Evolutionary conservation across 2,888 invertebrate species (phyloP).

Genomic region (Drosophila limbata): DNA sequence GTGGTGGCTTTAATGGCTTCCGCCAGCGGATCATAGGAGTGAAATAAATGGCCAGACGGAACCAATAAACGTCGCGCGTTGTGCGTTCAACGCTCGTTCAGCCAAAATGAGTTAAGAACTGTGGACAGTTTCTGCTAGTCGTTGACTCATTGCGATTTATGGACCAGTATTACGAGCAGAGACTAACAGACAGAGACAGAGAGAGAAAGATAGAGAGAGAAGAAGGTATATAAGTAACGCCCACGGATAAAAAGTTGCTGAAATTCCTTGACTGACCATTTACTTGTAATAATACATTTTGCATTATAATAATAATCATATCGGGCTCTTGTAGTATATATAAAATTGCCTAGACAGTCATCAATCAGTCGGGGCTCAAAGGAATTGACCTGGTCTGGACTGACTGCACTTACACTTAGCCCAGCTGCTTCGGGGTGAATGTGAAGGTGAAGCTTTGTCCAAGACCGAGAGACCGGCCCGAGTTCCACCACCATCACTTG

Average conservation of each 20-base stretch:
- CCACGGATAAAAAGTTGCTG: slow-evolving; percentile 43
- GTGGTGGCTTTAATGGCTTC: slow-evolving; percentile 86
- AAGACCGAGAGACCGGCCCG: slow-evolving; percentile 12
- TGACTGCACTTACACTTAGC: slow-evolving; percentile 30
- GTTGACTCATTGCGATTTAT: slow-evolving; percentile 73
- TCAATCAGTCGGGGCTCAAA: slow-evolving; percentile 79
- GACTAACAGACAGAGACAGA: neutral
- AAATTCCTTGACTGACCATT: slow-evolving; percentile 58
- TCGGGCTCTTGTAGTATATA: slow-evolving; percentile 45
- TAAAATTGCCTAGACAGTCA: slow-evolving; percentile 77
- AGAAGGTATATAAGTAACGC: slow-evolving; percentile 28
- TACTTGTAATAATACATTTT: slow-evolving; percentile 73
- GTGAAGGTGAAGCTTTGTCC: slow-evolving; percentile 44
- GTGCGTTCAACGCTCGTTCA: slow-evolving; percentile 65
- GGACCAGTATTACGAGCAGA: slow-evolving; percentile 22
- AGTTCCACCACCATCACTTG: slow-evolving; percentile 31
- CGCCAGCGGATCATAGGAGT: slow-evolving; percentile 84
- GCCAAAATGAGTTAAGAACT: slow-evolving; percentile 78
- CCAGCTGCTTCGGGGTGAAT: slow-evolving; percentile 56
- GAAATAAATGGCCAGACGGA: slow-evolving; percentile 85
- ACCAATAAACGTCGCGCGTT: slow-evolving; percentile 84
- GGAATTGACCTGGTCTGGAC: slow-evolving; percentile 74
- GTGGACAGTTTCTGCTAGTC: slow-evolving; percentile 70
- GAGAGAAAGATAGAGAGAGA: neutral
- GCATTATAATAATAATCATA: slow-evolving; percentile 65